Evolutionary conservation across 92 coral and sea anemone species (phyloP).

Genomic region (Zoanthus sansibaricus): DNA sequence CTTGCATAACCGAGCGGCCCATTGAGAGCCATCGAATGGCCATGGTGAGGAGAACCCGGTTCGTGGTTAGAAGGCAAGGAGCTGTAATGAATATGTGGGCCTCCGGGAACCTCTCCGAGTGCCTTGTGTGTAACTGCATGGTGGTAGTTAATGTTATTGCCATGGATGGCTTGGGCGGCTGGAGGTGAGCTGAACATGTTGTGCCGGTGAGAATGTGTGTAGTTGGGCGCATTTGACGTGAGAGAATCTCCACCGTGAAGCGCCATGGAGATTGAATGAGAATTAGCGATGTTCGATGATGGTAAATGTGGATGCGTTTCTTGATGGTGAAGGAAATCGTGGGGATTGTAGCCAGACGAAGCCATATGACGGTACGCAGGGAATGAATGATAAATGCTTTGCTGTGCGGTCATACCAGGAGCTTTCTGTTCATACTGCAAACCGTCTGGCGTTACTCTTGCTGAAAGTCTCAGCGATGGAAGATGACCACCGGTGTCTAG

Average conservation of each 20-base stretch:
- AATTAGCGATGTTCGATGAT: conserved; percentile 74
- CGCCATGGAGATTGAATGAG: conserved; percentile 79
- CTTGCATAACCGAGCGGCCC: conserved; percentile 76
- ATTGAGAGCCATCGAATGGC: conserved; percentile 82
- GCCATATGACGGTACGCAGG: conserved; percentile 93
- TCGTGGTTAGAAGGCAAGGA: conserved; percentile 82
- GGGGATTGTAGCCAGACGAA: conserved; percentile 83
- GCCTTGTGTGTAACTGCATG: conserved; percentile 91
- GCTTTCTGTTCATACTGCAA: conserved; percentile 90
- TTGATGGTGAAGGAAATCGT: conserved; percentile 88
- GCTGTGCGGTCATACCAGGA: conserved; percentile 89
- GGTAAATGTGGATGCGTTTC: conserved; percentile 82
- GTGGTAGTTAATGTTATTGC: conserved; percentile 89
- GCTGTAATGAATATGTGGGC: conserved; percentile 80
- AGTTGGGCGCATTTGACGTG: conserved; percentile 82
- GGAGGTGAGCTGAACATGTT: conserved; percentile 81
- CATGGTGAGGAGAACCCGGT: conserved; percentile 84
- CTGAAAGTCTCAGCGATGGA: conserved; percentile 84
- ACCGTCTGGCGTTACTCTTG: conserved; percentile 81
- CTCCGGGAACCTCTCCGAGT: conserved; percentile 73
- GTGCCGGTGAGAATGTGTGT: conserved; percentile 79
- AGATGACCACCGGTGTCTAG: conserved; percentile 87
- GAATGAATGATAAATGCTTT: conserved; percentile 94
- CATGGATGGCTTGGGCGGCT: conserved; percentile 80
- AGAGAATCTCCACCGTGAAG: conserved; percentile 81